Evolutionary conservation across 2,113 vertebrate genomes (phyloP), one percentile per base, ranked within the genome.

Genomic region (Malurus cyaneus): DNA sequence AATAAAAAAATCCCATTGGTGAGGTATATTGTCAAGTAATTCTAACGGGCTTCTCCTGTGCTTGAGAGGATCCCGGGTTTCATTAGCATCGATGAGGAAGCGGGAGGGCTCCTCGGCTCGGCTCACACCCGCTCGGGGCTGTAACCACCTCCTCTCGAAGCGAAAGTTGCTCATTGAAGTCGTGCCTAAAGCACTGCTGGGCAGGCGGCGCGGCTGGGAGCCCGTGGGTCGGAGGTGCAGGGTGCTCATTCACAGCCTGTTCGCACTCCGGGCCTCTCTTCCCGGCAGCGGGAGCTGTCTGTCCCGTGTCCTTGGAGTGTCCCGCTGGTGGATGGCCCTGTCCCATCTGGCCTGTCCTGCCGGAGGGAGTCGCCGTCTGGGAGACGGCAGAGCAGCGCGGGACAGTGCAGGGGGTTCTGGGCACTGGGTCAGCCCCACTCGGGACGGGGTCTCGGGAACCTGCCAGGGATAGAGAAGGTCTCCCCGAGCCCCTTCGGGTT

Each of bases 191-290:
- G 12, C 2, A 14, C 17, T 64, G 19, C 36, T 0, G 6, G 28
- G 34, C 31, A 2, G 42, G 67, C 13, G 15, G 41, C n/a, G 52
- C 16, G 3, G 23, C 2, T 2, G 1, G 46, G 25, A 82, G n/a
- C 36, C 28, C 5, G 0, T 52, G 39, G 6, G 19, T 0, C 2
- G 3, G 64, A 15, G 64, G 29, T 1, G 2, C 50, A 2, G 29
- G 0, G 24, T 3, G 32, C 5, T 19, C 44, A 1, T 3, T 4
- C 46, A 1, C 10, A 7, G 25, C 4, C 4, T 3, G 26, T 31
- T 47, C 18, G 5, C 70, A 39, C 39, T 39, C 39, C 39, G 39
- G 39, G 39, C 39, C 39, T 39, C 39, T 10, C 39, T 39, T 11
- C 39, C 39, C 39, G 39, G 39, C 39, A 11, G 39, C 39, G 39